Conservation (phyloP, 1,140 invertebrate genomes). For the Megathymus violae region DNA sequence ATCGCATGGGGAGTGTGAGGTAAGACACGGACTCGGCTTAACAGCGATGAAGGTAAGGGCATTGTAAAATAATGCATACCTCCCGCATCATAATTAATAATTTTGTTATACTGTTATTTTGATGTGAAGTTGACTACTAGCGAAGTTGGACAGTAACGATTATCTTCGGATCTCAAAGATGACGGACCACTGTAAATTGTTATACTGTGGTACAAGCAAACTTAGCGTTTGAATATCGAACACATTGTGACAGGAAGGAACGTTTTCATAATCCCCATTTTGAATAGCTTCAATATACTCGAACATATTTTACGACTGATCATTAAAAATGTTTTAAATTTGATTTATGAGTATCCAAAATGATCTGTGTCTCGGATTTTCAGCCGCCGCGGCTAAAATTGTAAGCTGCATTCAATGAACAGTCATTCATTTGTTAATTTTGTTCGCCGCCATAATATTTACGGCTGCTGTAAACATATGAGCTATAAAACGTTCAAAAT, state of each 20-base stretch:
- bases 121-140: no score
- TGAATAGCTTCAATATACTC: conserved; percentile 50
- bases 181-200: not conserved
- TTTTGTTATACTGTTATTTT: no score
- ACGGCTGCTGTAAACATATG: conserved; percentile 67
- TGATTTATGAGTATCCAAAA: conserved; percentile 68
- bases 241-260: conserved; percentile 45
- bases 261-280: conserved; percentile 46
- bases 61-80: no score
- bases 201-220: not conserved
- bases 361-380: conserved; percentile 58
- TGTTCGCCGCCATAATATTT: conserved; percentile 69
- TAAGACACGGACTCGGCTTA: no score
- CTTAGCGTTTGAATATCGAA: conserved; percentile 33
- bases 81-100: no score
- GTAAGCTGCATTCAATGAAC: conserved; percentile 64
- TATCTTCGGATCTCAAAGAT: no score
- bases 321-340: conserved; percentile 77
- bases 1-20: no score
- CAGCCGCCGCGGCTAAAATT: conserved; percentile 60
- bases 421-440: conserved; percentile 77
- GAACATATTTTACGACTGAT: conserved; percentile 65
- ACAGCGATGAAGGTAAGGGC: no score
- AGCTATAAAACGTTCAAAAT: conserved; percentile 57
- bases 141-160: no score